These are phyloP conservation scores for Poeciliopsis prolifica DNA, from an alignment of 2,113 vertebrate genomes.

Conservation along the genomic window DNA sequence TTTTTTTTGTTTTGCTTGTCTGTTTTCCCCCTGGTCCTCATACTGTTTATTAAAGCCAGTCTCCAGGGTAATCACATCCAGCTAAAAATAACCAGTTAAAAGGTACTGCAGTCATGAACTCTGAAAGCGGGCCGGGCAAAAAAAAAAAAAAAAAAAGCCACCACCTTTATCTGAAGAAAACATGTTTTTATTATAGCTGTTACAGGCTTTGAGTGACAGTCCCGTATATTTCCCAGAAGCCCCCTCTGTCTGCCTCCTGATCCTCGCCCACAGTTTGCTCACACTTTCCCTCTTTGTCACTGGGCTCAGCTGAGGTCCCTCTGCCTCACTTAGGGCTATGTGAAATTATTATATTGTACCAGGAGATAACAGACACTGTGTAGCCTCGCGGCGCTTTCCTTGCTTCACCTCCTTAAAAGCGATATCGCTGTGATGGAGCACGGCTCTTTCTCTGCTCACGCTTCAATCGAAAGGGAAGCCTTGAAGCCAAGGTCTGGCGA, in stretches of 20 bases:
- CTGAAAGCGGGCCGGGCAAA: constrained; percentile 17
- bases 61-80: constrained; percentile 53
- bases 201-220: constrained; percentile 46
- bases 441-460: constrained; percentile 50
- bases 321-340: constrained; percentile 64
- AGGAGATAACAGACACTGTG: constrained; percentile 73
- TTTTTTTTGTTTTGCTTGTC: constrained; percentile 5
- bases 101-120: constrained; percentile 37
- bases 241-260: constrained; percentile 43
- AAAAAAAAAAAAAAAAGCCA: background rate
- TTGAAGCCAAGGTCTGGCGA: constrained; percentile 68
- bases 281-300: constrained; percentile 58
- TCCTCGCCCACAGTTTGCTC: constrained; percentile 61
- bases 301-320: constrained; percentile 63
- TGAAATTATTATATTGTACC: constrained; percentile 75
- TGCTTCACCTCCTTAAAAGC: constrained; percentile 73
- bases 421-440: constrained; percentile 71
- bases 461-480: constrained; percentile 66
- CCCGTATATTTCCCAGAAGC: constrained; percentile 54
- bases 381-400: constrained; percentile 75
- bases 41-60: constrained; percentile 69
- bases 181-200: constrained; percentile 55
- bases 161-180: constrained; percentile 27
- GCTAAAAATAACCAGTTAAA: constrained; percentile 60
- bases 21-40: constrained; percentile 5